These are phyloP conservation scores for Camponotus vicinus DNA, from an alignment of 1,140 invertebrate genomes.

Conservation along the genomic window DNA sequence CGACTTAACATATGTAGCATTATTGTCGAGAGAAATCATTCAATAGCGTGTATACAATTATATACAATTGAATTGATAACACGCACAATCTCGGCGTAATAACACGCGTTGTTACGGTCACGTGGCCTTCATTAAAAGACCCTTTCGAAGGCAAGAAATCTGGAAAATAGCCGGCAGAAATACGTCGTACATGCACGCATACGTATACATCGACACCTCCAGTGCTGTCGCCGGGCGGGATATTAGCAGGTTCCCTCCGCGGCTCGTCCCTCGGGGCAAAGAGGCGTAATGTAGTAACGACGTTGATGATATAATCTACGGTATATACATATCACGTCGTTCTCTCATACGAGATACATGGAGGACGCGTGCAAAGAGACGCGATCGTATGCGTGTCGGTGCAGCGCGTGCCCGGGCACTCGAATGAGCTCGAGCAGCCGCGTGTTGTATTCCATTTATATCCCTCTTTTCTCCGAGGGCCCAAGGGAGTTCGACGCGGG, in stretches of 20 bases:
- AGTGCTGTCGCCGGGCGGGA: slow-evolving; percentile 64
- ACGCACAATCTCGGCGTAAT: slow-evolving; percentile 21
- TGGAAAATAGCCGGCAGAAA: slow-evolving; percentile 46
- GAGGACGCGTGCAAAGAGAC: slow-evolving; percentile 18
- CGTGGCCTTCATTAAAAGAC: neutral
- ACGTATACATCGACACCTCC: slow-evolving; percentile 25
- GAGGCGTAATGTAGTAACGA: slow-evolving; percentile 82
- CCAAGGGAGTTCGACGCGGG: slow-evolving; percentile 63
- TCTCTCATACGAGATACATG: slow-evolving; percentile 33
- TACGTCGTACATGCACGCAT: neutral
- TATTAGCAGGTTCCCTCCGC: slow-evolving; percentile 72
- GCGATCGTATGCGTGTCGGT: slow-evolving; percentile 63
- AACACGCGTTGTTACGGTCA: neutral
- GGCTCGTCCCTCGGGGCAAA: slow-evolving; percentile 62
- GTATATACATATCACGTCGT: slow-evolving; percentile 64
- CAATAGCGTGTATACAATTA: neutral
- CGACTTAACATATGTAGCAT: neutral
- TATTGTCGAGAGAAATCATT: slow-evolving; percentile 22
- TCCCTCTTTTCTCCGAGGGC: slow-evolving; percentile 63
- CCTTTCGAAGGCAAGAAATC: slow-evolving; percentile 40
- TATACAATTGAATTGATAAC: slow-evolving; percentile 46
- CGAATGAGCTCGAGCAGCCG: slow-evolving; percentile 71
- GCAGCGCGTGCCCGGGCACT: slow-evolving; percentile 75
- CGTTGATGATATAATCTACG: slow-evolving; percentile 83
- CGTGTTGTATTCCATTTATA: slow-evolving; percentile 65